Percentiles rank a stretch among this genome's conserved stretches.
Evolutionary conservation across 2,888 invertebrate species (phyloP).

Genomic region (Hesperia comma): DNA sequence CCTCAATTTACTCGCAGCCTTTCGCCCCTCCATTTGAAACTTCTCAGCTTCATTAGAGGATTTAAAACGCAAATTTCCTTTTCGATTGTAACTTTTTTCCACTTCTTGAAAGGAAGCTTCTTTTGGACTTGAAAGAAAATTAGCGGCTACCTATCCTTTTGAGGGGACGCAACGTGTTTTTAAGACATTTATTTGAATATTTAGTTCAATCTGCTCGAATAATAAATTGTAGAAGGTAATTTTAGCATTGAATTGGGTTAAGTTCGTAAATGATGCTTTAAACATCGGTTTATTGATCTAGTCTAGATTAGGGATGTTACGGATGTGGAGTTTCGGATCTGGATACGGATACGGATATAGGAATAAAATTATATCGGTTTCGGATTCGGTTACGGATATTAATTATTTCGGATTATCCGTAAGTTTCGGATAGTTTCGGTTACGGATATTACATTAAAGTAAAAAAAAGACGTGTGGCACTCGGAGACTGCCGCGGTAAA

Average conservation of each 20-base stretch:
- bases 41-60: constrained; percentile 84
- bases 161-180: constrained; percentile 74
- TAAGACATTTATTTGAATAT: constrained; percentile 75
- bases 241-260: not conserved
- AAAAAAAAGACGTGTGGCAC: too few relatives aligned
- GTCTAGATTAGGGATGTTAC: not conserved
- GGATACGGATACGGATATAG: too few relatives aligned
- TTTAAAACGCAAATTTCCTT: constrained; percentile 84
- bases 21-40: constrained; percentile 82
- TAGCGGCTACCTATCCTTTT: constrained; percentile 78
- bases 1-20: constrained; percentile 79
- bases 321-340: too few relatives aligned
- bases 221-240: constrained; percentile 53
- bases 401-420: too few relatives aligned
- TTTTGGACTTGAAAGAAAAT: constrained; percentile 81
- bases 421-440: too few relatives aligned
- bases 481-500: too few relatives aligned
- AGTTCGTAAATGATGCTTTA: not conserved
- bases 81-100: constrained; percentile 84
- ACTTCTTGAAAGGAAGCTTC: constrained; percentile 81
- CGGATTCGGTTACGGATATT: too few relatives aligned
- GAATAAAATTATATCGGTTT: too few relatives aligned
- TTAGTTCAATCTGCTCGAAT: constrained; percentile 75
- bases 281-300: not conserved
- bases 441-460: too few relatives aligned